phyloP scores from a whole-genome alignment of 2,888 invertebrate species.

The Orthosia gothica region DNA sequence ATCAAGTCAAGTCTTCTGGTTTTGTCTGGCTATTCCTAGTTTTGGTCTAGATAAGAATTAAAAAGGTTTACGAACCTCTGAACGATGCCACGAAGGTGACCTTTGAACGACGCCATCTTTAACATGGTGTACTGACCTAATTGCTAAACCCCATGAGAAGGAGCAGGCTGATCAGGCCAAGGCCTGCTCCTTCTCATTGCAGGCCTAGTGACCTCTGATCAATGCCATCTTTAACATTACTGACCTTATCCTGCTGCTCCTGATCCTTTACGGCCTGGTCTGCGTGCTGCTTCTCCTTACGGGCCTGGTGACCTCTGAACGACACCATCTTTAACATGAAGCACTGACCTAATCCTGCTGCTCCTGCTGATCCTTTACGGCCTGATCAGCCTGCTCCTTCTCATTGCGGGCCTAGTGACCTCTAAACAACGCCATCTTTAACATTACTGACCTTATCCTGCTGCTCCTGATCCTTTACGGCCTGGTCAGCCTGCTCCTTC shows the following conservation, averaged over 20 bases:
- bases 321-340: too few relatives aligned
- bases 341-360: too few relatives aligned
- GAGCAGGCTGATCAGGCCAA: too few relatives aligned
- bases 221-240: conserved; percentile 90
- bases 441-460: conserved; percentile 82
- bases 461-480: conserved; percentile 90
- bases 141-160: too few relatives aligned
- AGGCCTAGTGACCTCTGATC: conserved; percentile 97
- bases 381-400: conserved; percentile 74
- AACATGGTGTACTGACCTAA: conserved; percentile 70
- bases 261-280: conserved; percentile 88
- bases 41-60: too few relatives aligned
- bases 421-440: conserved; percentile 94
- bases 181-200: conserved; percentile 92
- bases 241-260: conserved; percentile 87
- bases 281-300: conserved; percentile 92
- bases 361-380: conserved; percentile 90
- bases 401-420: conserved; percentile 97
- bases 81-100: background rate
- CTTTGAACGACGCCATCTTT: background rate
- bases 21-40: too few relatives aligned
- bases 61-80: too few relatives aligned
- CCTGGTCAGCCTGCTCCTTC: conserved; percentile 75
- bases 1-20: too few relatives aligned
- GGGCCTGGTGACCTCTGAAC: conserved; percentile 97